Percentiles rank a stretch among this genome's conserved stretches.
These are phyloP conservation scores for Apaloderma vittatum DNA, from an alignment of 2,113 vertebrate species.

Conservation along the genomic window DNA sequence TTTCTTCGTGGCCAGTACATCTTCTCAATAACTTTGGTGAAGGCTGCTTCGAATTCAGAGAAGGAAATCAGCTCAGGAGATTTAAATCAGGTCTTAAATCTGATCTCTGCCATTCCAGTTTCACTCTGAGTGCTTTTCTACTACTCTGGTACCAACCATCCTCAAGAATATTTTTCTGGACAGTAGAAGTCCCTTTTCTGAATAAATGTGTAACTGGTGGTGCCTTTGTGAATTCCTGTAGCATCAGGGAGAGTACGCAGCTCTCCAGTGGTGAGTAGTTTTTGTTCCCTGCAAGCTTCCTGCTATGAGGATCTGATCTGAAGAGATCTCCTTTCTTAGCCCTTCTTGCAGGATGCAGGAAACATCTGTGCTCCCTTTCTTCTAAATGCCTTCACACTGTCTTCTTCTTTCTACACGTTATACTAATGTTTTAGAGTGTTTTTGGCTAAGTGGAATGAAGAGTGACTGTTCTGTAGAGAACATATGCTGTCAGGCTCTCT, in stretches of 20 bases:
- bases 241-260: fast-evolving
- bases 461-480: not conserved
- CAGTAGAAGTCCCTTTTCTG: not conserved
- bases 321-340: not conserved
- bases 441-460: not conserved
- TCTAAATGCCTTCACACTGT: not conserved
- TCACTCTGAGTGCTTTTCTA: not conserved
- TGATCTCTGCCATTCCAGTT: not conserved
- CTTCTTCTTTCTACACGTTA: not conserved
- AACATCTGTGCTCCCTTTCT: not conserved
- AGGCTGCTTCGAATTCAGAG: not conserved
- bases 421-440: not conserved
- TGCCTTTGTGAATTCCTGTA: not conserved
- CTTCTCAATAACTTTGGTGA: not conserved
- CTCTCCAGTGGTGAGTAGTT: fast-evolving
- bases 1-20: not conserved
- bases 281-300: not conserved
- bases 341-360: not conserved
- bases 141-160: not conserved
- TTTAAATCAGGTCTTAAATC: conserved; percentile 10
- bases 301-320: not conserved
- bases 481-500: not conserved
- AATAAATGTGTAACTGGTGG: not conserved
- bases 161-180: not conserved
- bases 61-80: not conserved